Evolutionary conservation across 2,797 vertebrate species (phyloP).

Genomic region (Microhierax caerulescens): DNA sequence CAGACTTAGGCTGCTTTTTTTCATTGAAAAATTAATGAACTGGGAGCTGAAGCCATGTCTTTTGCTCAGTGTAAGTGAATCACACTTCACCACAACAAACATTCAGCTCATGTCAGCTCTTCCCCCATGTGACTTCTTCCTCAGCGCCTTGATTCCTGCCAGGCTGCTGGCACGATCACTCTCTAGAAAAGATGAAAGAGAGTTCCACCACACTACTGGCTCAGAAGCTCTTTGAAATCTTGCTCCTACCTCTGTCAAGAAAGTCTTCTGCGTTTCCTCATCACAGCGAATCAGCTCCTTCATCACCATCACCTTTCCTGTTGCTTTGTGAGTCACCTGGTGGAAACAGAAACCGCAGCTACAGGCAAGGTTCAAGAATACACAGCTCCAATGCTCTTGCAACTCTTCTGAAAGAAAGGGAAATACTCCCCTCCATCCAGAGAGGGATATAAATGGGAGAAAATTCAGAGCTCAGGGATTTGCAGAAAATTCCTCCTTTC

Average conservation of each 20-base stretch:
- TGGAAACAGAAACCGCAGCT: conserved; percentile 17
- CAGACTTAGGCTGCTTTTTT: conserved; percentile 30
- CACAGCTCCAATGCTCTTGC: background rate
- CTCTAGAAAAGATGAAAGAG: background rate
- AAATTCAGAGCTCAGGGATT: background rate
- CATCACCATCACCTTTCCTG: conserved; percentile 97
- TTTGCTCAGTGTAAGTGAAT: background rate
- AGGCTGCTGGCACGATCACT: background rate
- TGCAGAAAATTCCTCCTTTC: background rate
- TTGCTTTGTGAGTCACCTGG: conserved; percentile 93
- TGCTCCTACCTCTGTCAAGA: conserved; percentile 88
- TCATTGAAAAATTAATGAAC: conserved; percentile 60
- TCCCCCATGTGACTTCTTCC: background rate
- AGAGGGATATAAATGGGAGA: background rate
- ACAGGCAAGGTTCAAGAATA: background rate
- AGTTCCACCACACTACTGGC: background rate
- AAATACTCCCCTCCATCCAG: background rate
- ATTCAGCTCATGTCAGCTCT: background rate
- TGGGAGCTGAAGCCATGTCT: conserved; percentile 1
- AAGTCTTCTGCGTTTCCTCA: conserved; percentile 94
- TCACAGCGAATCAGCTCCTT: conserved; percentile 95
- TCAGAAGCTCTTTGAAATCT: background rate
- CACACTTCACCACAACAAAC: conserved; percentile 23
- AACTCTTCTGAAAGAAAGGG: background rate
- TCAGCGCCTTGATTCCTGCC: background rate